Evolutionary conservation across 2,797 vertebrate species (phyloP), one percentile per base, ranked within the genome.

Genomic region (Lagorchestes hirsutus): DNA sequence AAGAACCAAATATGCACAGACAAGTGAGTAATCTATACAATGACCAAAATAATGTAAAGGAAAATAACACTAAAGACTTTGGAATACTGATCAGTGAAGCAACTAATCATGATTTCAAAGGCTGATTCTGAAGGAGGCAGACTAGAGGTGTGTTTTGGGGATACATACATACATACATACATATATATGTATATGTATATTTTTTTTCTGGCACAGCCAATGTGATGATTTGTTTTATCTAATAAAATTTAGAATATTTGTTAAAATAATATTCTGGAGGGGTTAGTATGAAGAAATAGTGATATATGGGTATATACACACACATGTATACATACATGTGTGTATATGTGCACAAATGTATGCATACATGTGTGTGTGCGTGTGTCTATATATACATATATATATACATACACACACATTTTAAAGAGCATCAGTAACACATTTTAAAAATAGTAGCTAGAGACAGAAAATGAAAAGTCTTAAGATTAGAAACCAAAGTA

Each of bases 291-390:
- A 50, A 87, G 74, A 82, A 82, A 46, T 27, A 46, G 9, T 46
- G 8, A 27, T 82, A 82, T 74, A n/a, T 67, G 16, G 31, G 0
- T 14, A n/a, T 74, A 74, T 74, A 0, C 22, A 18, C 18, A 16
- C n/a, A 62, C 13, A n/a, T 5, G n/a, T 14, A 67, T 18, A n/a
- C 12, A 6, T n/a, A 0, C 8, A n/a, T 6, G 18, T 4, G 1
- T 5, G 16, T 8, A 5, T 18, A 4, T 67, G 0, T n/a, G 14
- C 11, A 4, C 9, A 52, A 52, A 52, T 14, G 4, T 40, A 6
- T 82, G n/a, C 24, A 8, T 82, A 4, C 3, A 31, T 59, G 4
- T 31, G 4, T 59, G 18, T 29, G 1, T 29, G 3, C 29, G 29
- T 58, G 5, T 58, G 1, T 10, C 27, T 28, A 28, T 57, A 57